phyloP scores from a whole-genome alignment of 2,113 vertebrate genomes.

The Haemorhous mexicanus region DNA sequence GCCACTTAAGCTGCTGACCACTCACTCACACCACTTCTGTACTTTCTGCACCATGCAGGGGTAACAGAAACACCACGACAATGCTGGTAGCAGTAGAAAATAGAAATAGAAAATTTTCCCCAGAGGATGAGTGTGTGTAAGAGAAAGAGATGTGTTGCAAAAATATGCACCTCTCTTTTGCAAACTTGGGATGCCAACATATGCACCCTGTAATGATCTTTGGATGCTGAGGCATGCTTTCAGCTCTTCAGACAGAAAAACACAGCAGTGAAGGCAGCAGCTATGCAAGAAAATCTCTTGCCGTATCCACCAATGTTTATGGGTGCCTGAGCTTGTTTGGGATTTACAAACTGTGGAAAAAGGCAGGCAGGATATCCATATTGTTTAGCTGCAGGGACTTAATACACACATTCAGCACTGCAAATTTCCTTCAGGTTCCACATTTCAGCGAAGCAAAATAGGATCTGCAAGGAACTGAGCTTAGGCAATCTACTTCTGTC shows the following conservation, averaged over 20 bases:
- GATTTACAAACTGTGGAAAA: neutral
- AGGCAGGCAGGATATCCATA: neutral
- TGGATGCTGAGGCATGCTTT: neutral
- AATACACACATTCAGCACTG: neutral
- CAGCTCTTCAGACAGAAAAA: neutral
- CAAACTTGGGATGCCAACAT: neutral
- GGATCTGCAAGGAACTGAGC: neutral
- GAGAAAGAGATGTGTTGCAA: neutral
- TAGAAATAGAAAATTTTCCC: neutral
- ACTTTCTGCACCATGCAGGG: fast-evolving
- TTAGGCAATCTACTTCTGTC: neutral
- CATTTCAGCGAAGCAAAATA: neutral
- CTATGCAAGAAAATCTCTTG: neutral
- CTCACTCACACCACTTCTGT: neutral
- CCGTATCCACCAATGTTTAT: neutral
- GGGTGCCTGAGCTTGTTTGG: neutral
- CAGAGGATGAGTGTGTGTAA: fast-evolving
- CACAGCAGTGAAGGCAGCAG: neutral
- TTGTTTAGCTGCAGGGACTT: neutral
- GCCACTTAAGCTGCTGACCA: neutral
- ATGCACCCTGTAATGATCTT: neutral
- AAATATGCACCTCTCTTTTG: neutral
- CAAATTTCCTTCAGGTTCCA: neutral
- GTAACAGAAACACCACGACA: neutral
- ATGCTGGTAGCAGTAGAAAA: neutral